Conservation (phyloP, 2,113 vertebrate species). For the Brachypodius melanocephalos region DNA sequence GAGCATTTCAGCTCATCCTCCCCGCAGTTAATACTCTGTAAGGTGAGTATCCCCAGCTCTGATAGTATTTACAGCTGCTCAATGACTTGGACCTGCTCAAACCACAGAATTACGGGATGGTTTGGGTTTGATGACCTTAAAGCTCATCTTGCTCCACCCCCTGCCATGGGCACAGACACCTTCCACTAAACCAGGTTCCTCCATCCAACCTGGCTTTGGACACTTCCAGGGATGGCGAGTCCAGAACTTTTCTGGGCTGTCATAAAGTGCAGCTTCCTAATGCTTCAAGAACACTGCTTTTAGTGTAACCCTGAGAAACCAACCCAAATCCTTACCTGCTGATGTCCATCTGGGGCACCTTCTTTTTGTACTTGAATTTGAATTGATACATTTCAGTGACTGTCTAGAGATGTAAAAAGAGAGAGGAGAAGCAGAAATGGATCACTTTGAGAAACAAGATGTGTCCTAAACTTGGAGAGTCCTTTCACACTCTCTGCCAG, state of each 20-base stretch:
- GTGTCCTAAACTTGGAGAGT: background rate
- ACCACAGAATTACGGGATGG: background rate
- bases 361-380: slow-evolving; percentile 84
- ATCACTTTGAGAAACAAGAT: background rate
- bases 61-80: background rate
- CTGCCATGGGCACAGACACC: background rate
- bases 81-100: background rate
- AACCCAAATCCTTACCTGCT: slow-evolving; percentile 77
- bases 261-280: background rate
- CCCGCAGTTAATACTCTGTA: background rate
- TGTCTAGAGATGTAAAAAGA: slow-evolving; percentile 72
- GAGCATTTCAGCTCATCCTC: background rate
- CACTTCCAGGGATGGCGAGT: background rate
- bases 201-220: background rate
- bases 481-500: background rate
- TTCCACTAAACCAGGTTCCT: background rate
- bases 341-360: slow-evolving; percentile 83
- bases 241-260: background rate
- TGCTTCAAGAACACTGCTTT: background rate
- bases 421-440: background rate
- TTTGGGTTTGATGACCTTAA: background rate
- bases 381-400: slow-evolving; percentile 94
- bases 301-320: background rate
- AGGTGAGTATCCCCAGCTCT: background rate
- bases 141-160: background rate